Conservation (phyloP, 92 coral and sea anemone species). For the Blastomussa wellsi region DNA sequence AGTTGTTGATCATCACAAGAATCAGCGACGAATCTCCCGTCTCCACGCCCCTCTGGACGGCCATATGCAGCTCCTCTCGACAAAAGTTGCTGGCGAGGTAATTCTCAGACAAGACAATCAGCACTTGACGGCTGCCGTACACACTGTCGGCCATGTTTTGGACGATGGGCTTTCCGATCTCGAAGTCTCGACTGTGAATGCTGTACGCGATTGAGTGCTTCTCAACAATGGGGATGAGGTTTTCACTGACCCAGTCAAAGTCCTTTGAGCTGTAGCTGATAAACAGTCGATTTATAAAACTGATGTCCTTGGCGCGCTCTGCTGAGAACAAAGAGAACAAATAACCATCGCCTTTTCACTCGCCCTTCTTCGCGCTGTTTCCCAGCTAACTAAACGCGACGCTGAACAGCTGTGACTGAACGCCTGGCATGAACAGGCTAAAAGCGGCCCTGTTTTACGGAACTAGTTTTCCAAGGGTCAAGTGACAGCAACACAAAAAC, state of each 20-base stretch:
- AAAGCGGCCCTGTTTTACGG: too few relatives aligned
- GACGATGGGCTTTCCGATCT: constrained; percentile 66
- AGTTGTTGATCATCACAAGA: constrained; percentile 56
- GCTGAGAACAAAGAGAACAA: not conserved
- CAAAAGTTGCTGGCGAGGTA: constrained; percentile 71
- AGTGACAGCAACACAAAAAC: too few relatives aligned
- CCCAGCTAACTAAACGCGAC: too few relatives aligned
- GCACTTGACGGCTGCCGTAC: constrained; percentile 58
- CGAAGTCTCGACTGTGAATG: constrained; percentile 74
- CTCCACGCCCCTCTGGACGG: constrained; percentile 45
- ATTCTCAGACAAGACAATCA: constrained; percentile 67
- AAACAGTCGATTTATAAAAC: constrained; percentile 29
- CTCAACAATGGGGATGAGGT: constrained; percentile 60
- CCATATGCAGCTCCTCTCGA: constrained; percentile 68
- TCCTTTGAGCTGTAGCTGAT: constrained; percentile 72
- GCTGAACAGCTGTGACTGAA: too few relatives aligned
- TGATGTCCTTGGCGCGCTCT: not conserved
- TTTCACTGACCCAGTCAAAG: constrained; percentile 55
- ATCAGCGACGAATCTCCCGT: constrained; percentile 58
- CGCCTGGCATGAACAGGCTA: too few relatives aligned
- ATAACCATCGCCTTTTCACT: too few relatives aligned
- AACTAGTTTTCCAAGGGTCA: too few relatives aligned
- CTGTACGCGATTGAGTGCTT: constrained; percentile 60
- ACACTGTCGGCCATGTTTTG: constrained; percentile 81
- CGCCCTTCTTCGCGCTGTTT: too few relatives aligned